Evolutionary conservation across 92 coral and sea anemone species (phyloP), one percentile per base, ranked within the genome.

Genomic region (Parazoanthus swiftii): DNA sequence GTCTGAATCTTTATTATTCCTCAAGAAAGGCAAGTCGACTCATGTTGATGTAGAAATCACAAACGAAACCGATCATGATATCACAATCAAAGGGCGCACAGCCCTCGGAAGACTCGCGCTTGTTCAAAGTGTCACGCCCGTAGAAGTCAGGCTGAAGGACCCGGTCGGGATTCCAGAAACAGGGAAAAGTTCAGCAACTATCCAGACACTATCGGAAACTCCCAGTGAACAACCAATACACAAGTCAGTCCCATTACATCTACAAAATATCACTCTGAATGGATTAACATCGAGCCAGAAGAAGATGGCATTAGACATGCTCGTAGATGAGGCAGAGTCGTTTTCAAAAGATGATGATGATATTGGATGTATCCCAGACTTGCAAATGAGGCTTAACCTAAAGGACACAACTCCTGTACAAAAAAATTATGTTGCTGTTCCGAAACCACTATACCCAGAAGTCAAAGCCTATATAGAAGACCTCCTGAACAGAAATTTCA

Each of bases 111-210:
- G 92, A 46, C 83, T 93, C 16, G 82, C 88, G 70, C 88, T 91
- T 79, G 96, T 91, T n/a, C 92, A 91, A 88, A 91, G 94, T 48
- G 93, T 88, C 33, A 93, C 94, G 4, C 91, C 96, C 43, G 76
- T 91, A 25, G 91, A 89, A 36, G 94, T 91, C 51, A 80, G 76
- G 66, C 37, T 83, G 35, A 83, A 84, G 78, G 89, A 67, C n/a
- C 91, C 92, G 9, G 16, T 0, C 6, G 81, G 48, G 82, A 65
- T 37, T 25, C 18, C 8, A 8, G 82, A 38, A 86, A 25, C 44
- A 16, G 70, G 21, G 71, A n/a, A 39, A 39, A 39, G 4, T 39
- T 39, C 42, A 39, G 42, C 42, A 39, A 39, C 82, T 1, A 74
- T 67, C 1, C 4, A n/a, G 4, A 37, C 82, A 8, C 33, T 56